phyloP scores from a whole-genome alignment of 2,113 vertebrate genomes.

The Myrmecophaga tridactyla region DNA sequence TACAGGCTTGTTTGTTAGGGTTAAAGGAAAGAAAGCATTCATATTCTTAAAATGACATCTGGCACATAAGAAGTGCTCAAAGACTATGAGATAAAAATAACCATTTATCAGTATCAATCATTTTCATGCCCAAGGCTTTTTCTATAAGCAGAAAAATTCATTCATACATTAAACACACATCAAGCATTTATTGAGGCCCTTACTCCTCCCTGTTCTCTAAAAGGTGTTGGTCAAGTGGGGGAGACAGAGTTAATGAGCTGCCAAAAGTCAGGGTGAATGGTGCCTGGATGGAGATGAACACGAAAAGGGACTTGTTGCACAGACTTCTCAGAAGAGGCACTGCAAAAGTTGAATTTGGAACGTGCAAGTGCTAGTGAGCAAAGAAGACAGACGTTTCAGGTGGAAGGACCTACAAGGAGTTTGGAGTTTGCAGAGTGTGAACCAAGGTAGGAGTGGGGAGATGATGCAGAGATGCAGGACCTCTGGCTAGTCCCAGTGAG shows the following conservation, averaged over 20 bases:
- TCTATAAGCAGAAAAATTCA: not conserved
- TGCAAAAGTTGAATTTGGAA: not conserved
- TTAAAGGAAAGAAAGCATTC: not conserved
- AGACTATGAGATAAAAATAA: not conserved
- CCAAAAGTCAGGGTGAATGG: not conserved
- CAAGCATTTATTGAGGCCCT: not conserved
- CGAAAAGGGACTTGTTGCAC: not conserved
- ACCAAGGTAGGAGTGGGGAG: not conserved
- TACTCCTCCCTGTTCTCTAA: not conserved
- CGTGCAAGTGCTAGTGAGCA: not conserved
- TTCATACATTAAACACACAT: not conserved
- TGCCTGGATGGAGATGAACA: not conserved
- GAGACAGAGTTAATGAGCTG: not conserved
- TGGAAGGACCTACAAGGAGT: not conserved
- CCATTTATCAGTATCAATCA: no score
- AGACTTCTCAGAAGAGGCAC: not conserved
- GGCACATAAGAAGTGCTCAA: not conserved
- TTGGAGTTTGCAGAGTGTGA: no score
- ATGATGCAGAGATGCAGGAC: fast-evolving
- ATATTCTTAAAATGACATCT: not conserved
- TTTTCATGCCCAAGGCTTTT: not conserved
- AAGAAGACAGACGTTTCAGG: not conserved
- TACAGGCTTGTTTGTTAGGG: not conserved
- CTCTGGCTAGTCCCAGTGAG: no score
- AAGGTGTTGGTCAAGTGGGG: not conserved